phyloP scores from a whole-genome alignment of 2,888 invertebrate genomes.

The Drosophila bunnanda region DNA sequence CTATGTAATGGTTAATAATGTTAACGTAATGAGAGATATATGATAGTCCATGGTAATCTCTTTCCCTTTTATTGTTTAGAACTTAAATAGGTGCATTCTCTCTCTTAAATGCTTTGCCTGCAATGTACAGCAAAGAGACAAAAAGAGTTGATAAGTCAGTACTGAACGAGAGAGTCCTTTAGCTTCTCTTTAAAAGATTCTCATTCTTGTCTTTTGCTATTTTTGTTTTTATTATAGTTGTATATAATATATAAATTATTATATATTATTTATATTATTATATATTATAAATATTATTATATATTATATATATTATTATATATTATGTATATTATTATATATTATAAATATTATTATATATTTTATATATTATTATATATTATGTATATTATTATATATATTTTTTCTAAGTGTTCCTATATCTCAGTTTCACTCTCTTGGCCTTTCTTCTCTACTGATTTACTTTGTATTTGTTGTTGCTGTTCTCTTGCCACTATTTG shows the following conservation, averaged over 20 bases:
- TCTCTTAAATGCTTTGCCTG: not conserved
- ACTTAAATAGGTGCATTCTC: too few species aligned
- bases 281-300: too few species aligned
- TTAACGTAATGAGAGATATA: too few species aligned
- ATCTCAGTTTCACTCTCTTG: not conserved
- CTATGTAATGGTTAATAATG: too few species aligned
- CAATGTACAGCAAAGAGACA: not conserved
- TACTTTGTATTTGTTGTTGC: constrained; percentile 64
- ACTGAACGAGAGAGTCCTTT: not conserved
- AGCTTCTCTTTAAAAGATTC: too few species aligned
- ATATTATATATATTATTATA: too few species aligned
- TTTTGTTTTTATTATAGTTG: not conserved
- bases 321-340: not conserved
- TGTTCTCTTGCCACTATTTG: constrained; percentile 1
- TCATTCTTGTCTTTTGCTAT: not conserved
- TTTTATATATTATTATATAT: too few species aligned
- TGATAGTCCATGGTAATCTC: too few species aligned
- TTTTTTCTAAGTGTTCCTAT: not conserved
- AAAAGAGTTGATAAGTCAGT: not conserved
- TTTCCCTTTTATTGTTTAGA: too few species aligned
- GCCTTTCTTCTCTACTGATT: constrained; percentile 33
- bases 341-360: too few species aligned
- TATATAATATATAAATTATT: too few species aligned
- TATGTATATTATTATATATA: not conserved
- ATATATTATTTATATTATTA: not conserved